Evolutionary conservation across 2,113 vertebrate species (phyloP).

Genomic region (Beaufortia kweichowensis): DNA sequence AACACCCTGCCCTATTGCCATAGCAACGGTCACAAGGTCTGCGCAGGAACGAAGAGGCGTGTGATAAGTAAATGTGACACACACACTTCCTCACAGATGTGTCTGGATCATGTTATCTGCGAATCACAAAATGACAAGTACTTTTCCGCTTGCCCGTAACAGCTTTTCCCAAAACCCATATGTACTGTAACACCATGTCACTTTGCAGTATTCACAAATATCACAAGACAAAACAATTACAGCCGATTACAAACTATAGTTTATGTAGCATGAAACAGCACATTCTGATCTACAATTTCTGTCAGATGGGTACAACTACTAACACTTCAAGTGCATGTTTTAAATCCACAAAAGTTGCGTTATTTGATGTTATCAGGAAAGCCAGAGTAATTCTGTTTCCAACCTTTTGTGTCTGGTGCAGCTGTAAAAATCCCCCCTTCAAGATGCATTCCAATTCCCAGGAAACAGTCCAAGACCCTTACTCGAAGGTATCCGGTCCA

Average conservation of each 20-base stretch:
- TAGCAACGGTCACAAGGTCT: slow-evolving; percentile 23
- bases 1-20: slow-evolving; percentile 3
- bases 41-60: not conserved
- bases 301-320: not conserved
- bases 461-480: not conserved
- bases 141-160: not conserved
- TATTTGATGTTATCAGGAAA: slow-evolving; percentile 20
- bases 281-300: not conserved
- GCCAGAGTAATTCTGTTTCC: slow-evolving; percentile 1
- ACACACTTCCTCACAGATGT: slow-evolving; percentile 14
- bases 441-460: slow-evolving; percentile 1
- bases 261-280: not conserved
- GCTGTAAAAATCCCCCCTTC: slow-evolving; percentile 8
- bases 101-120: slow-evolving; percentile 14
- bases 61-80: not conserved
- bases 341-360: not conserved
- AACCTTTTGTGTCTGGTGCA: slow-evolving; percentile 24
- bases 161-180: slow-evolving; percentile 14
- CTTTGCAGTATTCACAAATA: not conserved
- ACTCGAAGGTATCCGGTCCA: not conserved
- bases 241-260: not conserved
- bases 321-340: not conserved
- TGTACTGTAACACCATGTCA: too few relatives aligned
- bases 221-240: not conserved
- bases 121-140: slow-evolving; percentile 17